Evolutionary conservation across 2,797 vertebrate species (phyloP).

Genomic region (Falco berigora): DNA sequence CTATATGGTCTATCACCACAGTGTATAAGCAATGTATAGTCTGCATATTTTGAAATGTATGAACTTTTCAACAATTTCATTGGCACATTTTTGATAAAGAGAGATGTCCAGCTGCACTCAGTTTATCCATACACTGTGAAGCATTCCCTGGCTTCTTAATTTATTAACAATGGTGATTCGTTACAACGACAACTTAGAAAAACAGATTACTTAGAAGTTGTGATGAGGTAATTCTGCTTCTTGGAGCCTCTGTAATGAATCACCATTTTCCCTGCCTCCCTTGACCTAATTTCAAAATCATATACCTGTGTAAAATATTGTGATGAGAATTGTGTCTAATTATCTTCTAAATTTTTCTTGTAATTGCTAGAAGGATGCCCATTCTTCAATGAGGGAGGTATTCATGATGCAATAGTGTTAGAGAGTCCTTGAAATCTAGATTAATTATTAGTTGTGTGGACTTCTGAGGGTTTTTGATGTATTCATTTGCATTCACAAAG

Average conservation of each 20-base stretch:
- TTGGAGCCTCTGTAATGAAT: conserved; percentile 65
- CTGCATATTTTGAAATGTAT: not conserved
- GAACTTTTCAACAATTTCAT: not conserved
- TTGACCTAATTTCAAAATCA: conserved; percentile 77
- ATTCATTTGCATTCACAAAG: conserved; percentile 63
- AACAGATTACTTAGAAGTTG: conserved; percentile 72
- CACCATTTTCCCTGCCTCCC: conserved; percentile 64
- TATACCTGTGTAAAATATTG: conserved; percentile 71
- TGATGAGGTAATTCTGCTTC: conserved; percentile 71
- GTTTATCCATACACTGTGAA: conserved; percentile 60
- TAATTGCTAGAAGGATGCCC: conserved; percentile 68
- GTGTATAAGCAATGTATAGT: not conserved
- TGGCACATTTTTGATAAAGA: conserved; percentile 50
- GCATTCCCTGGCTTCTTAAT: conserved; percentile 63
- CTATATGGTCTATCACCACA: not conserved
- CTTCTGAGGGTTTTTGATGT: conserved; percentile 60
- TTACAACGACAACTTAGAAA: conserved; percentile 67
- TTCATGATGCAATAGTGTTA: conserved; percentile 60
- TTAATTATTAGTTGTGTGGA: conserved; percentile 62
- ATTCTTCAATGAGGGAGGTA: conserved; percentile 47
- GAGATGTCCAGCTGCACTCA: conserved; percentile 37
- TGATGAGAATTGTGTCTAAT: conserved; percentile 68
- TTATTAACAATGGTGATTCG: conserved; percentile 65
- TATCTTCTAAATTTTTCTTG: conserved; percentile 67
- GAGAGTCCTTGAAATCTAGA: conserved; percentile 58